Percentiles rank a stretch among this genome's conserved stretches.
Evolutionary conservation across 2,888 invertebrate species (phyloP).

Genomic region (Phlogophora meticulosa): DNA sequence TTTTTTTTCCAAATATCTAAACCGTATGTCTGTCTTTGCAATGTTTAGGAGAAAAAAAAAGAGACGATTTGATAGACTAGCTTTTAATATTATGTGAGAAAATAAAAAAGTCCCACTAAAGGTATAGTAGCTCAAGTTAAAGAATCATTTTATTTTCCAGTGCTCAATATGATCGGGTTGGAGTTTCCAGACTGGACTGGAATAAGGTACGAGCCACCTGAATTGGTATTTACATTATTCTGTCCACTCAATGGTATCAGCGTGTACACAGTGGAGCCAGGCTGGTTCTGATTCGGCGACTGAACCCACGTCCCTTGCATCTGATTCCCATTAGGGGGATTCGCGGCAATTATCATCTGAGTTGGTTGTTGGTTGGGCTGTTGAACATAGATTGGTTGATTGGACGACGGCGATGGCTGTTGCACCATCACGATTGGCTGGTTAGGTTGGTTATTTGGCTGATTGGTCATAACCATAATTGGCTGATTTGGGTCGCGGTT

Average conservation of each 20-base stretch:
- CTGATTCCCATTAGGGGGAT: slow-evolving; percentile 40
- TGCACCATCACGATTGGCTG: slow-evolving; percentile 55
- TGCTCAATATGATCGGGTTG: slow-evolving; percentile 40
- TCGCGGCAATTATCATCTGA: slow-evolving; percentile 46
- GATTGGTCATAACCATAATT: slow-evolving; percentile 52
- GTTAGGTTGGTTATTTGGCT: slow-evolving; percentile 42
- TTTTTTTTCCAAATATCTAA: too few species aligned
- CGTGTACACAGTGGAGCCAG: slow-evolving; percentile 65
- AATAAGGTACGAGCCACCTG: slow-evolving; percentile 44
- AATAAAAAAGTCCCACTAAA: slow-evolving; percentile 3
- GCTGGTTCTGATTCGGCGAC: slow-evolving; percentile 52
- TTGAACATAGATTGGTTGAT: slow-evolving; percentile 51
- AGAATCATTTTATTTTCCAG: slow-evolving; percentile 15
- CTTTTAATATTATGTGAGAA: slow-evolving; percentile 18
- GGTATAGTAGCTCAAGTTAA: background rate
- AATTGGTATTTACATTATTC: slow-evolving; percentile 39
- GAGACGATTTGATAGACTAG: background rate
- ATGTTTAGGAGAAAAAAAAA: background rate
- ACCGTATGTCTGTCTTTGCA: background rate
- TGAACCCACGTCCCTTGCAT: slow-evolving; percentile 44
- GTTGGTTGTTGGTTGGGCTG: slow-evolving; percentile 50
- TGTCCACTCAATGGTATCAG: slow-evolving; percentile 69
- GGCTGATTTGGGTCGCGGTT: slow-evolving; percentile 47
- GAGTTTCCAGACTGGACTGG: slow-evolving; percentile 47
- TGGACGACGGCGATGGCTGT: slow-evolving; percentile 46